Base-by-base conservation (phyloP, 2,113 vertebrate genomes). In the Albula goreensis region DNA sequence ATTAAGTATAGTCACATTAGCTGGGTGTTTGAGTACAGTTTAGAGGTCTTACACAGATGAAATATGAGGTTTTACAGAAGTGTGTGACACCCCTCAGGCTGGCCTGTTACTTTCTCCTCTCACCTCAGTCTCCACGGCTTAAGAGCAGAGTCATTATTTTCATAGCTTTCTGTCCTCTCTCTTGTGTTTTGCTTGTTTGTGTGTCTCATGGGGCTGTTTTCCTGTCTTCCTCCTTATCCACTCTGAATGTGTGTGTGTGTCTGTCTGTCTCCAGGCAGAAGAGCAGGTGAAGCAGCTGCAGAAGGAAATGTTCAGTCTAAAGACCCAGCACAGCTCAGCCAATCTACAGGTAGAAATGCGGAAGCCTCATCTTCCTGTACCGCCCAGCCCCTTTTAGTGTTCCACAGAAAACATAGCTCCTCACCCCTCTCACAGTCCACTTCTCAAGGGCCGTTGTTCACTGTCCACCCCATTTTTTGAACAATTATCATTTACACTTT, bases 171-270 rank as follows among this genome's bases (percentile, higher is more conserved):
- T 66, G 60, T 66, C 60, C 57, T 60, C 60, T 22, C 17, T 19
- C 50, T 51, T 50, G 48, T 7, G 0, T 83, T 19, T 17, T 50
- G 10, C 10, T 52, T 8, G 17, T 13, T n/a, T 50, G 56, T 63
- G 82, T 83, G 82, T 49, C 53, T 83, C 31, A 48, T 48, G 50
- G 56, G 51, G 82, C 48, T 90, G 85, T 87, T 79, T 88, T 85
- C 85, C 80, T 89, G 88, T 77, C 84, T 85, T 85, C 82, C 86
- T 86, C 86, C 51, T 60, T 87, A 83, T 87, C 85, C 89, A 85
- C 52, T 52, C 41, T 78, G 84, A 60, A 85, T 88, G 88, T 90
- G 89, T 66, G 87, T 63, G 80, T 84, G 89, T 66, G 31, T 51
- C 48, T 83, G 15, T 31, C 88, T 87, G 57, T 63, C 84, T 87